Evolutionary conservation across 2,888 invertebrate species (phyloP).

Genomic region (Lamproptera curius): DNA sequence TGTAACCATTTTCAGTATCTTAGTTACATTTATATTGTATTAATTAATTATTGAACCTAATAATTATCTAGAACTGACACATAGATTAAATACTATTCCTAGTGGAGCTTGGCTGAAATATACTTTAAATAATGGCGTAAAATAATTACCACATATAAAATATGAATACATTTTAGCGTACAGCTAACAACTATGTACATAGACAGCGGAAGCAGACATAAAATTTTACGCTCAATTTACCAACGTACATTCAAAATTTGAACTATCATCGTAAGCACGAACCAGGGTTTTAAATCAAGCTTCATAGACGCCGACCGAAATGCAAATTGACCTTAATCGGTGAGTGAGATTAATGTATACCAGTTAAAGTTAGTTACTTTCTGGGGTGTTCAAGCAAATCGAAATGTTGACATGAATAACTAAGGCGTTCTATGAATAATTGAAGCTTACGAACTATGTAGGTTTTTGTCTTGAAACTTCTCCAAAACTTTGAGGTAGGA

Average conservation of each 20-base stretch:
- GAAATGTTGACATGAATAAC: slow-evolving; percentile 10
- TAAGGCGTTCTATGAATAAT: slow-evolving; percentile 12
- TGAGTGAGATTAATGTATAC: slow-evolving; percentile 11
- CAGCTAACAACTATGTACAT: not conserved
- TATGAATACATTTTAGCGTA: not conserved
- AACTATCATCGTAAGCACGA: slow-evolving; percentile 2
- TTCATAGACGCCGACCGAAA: slow-evolving; percentile 4
- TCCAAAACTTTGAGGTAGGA: not conserved
- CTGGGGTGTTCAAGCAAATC: slow-evolving; percentile 11
- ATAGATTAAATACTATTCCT: too few relatives aligned
- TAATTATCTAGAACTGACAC: too few relatives aligned
- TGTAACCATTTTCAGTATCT: too few relatives aligned
- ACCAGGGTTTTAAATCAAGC: slow-evolving; percentile 4
- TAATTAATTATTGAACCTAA: too few relatives aligned
- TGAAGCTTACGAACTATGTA: not conserved
- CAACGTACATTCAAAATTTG: not conserved
- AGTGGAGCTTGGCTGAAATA: too few relatives aligned
- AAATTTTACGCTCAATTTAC: not conserved
- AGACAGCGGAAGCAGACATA: not conserved
- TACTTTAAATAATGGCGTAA: too few relatives aligned
- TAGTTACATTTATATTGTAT: too few relatives aligned
- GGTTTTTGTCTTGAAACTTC: not conserved
- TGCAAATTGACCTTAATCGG: slow-evolving; percentile 11
- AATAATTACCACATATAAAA: too few relatives aligned
- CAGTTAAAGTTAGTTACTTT: slow-evolving; percentile 14